A percentile compares a stretch with the other conserved stretches of the same genome.
Conservation (phyloP, 2,888 invertebrate genomes). For the Argyresthia goedartella region DNA sequence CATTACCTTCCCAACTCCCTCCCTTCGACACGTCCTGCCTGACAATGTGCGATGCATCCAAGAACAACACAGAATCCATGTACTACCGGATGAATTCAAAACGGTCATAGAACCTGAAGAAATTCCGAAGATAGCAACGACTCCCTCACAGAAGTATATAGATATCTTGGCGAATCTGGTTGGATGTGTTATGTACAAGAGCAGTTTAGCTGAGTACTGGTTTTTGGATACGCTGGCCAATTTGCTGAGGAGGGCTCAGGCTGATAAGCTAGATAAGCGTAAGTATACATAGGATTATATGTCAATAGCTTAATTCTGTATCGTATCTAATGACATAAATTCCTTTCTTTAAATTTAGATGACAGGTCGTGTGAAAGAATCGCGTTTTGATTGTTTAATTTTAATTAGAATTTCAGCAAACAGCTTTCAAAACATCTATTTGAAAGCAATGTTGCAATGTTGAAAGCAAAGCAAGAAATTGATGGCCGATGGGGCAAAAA, state of each 20-base stretch:
- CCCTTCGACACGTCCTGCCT: no score
- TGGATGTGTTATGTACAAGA: constrained; percentile 44
- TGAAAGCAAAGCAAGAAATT: no score
- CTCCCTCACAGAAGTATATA: constrained; percentile 42
- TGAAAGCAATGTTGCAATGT: no score
- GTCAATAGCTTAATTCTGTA: no score
- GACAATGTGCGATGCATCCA: no score
- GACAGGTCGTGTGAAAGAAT: background rate
- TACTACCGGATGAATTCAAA: background rate
- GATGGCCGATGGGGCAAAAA: no score
- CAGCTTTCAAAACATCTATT: no score
- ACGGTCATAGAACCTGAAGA: constrained; percentile 28
- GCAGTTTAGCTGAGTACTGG: constrained; percentile 61
- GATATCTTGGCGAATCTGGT: constrained; percentile 45
- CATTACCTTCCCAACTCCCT: no score
- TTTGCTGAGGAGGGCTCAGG: constrained; percentile 48
- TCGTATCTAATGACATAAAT: no score
- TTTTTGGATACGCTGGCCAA: constrained; percentile 62
- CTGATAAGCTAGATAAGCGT: constrained; percentile 39
- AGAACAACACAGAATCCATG: no score
- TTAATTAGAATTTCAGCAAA: no score
- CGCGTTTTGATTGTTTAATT: no score
- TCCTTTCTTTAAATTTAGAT: background rate
- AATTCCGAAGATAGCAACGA: constrained; percentile 42
- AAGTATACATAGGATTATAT: constrained; percentile 8